phyloP scores from a whole-genome alignment of 2,797 vertebrate species.

The Oreochromis mossambicus region DNA sequence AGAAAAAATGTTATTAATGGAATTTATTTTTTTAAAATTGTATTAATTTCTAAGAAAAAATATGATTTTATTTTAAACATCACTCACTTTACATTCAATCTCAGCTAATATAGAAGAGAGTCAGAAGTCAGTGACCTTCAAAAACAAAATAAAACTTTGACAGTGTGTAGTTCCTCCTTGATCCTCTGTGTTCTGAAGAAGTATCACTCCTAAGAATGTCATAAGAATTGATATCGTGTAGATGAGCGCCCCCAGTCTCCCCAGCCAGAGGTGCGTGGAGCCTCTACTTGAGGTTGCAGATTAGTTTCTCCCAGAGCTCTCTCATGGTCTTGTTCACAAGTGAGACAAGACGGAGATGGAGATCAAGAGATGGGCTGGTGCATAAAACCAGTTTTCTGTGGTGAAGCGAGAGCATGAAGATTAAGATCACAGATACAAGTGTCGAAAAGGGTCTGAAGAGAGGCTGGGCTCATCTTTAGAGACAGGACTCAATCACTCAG shows the following conservation, averaged over 20 bases:
- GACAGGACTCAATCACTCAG: neutral
- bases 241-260: neutral
- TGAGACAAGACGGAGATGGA: neutral
- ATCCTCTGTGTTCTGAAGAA: neutral
- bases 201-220: neutral
- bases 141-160: neutral
- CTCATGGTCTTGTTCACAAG: neutral
- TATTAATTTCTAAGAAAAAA: neutral
- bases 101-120: no score
- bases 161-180: neutral
- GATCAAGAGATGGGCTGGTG: neutral
- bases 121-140: neutral
- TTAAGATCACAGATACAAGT: neutral
- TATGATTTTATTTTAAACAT: neutral
- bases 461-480: neutral
- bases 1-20: neutral
- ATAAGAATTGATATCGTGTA: neutral
- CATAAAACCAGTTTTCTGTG: neutral
- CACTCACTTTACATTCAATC: neutral
- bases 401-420: neutral
- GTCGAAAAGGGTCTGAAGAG: neutral
- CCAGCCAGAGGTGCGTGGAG: neutral
- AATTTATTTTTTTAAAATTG: neutral
- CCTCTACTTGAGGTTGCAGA: neutral
- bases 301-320: neutral